Evolutionary conservation across 1,140 invertebrate species (phyloP), one percentile per base, ranked within the genome.

Genomic region (Pseudomyrmex concolor): DNA sequence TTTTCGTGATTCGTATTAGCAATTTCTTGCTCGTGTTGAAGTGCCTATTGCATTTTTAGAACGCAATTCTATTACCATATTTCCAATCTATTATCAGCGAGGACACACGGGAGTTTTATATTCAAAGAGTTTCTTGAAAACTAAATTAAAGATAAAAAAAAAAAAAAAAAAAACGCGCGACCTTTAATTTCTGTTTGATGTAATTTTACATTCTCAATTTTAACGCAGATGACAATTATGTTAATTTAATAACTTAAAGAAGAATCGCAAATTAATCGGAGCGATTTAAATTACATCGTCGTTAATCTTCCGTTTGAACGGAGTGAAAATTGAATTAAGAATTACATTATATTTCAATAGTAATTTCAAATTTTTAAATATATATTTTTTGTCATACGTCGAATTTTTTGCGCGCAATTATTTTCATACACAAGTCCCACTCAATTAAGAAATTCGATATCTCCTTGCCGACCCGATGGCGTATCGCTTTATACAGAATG

Each of bases 391-490:
- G 5, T 34, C 5, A 34, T 34, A 34, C 34, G 34, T 34, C 4
- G 0, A 34, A 34, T 34, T 34, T 34, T 7, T 34, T 34, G 34
- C 34, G 34, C 7, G 5, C 34, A 34, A 34, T 34, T 34, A 34
- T 34, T 34, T 34, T 34, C 34, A 34, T 34, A 34, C 34, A 7
- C 34, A 5, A 34, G 34, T 7, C 34, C 19, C 43, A 50, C 1
- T 59, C 54, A 45, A 70, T 80, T 80, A 80, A 80, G 66, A n/a
- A 70, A 71, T 70, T 66, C 54, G 43, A 78, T 78, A 78, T 70
- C 43, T 70, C 12, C 51, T 78, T 17, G 64, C 25, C 15, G 51
- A 57, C 70, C 19, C 19, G 76, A 57, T 51, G 66, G 8, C 34
- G 34, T 78, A 70, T 78, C 76, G 22, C 43, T 12, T 59, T 34